A percentile compares a stretch with the other conserved stretches of the same genome.
phyloP scores from a whole-genome alignment of 2,797 vertebrate genomes.

The Sciurus carolinensis region DNA sequence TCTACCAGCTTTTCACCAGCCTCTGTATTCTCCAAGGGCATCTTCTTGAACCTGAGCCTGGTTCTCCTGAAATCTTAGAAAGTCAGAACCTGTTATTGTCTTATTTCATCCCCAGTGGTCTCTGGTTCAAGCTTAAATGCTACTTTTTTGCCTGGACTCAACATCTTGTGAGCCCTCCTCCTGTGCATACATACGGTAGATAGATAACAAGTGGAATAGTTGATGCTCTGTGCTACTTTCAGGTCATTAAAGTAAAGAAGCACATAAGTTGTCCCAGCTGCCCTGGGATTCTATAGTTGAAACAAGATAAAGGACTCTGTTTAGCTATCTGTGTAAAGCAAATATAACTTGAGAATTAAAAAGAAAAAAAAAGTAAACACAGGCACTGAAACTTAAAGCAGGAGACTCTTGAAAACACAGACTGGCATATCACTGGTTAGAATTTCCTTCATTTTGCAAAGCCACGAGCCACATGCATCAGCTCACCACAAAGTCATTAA shows the following conservation, averaged over 20 bases:
- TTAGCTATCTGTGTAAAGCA: constrained; percentile 87
- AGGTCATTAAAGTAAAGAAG: constrained; percentile 71
- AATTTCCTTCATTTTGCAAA: constrained; percentile 95
- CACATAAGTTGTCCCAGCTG: constrained; percentile 59
- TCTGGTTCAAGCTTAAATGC: constrained; percentile 59
- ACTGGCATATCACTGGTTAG: constrained; percentile 92
- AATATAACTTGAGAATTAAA: constrained; percentile 85
- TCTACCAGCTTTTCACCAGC: constrained; percentile 48
- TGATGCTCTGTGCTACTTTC: constrained; percentile 45
- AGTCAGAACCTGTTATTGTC: constrained; percentile 62
- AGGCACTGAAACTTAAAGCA: constrained; percentile 87
- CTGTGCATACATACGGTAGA: not conserved
- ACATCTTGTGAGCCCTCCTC: constrained; percentile 1
- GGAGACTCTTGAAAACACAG: constrained; percentile 90
- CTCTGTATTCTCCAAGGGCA: constrained; percentile 60
- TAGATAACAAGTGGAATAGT: constrained; percentile 58
- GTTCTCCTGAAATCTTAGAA: constrained; percentile 56
- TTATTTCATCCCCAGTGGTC: constrained; percentile 52
- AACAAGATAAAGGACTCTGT: constrained; percentile 84
- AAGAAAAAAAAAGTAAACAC: constrained; percentile 78
- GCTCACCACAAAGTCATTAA: constrained; percentile 95
- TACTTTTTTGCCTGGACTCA: constrained; percentile 32
- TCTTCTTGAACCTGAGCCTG: constrained; percentile 54
- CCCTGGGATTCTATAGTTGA: constrained; percentile 77
- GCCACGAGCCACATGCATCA: constrained; percentile 94